phyloP scores from a whole-genome alignment of 2,888 invertebrate species.

The Pegoplata infirma region DNA sequence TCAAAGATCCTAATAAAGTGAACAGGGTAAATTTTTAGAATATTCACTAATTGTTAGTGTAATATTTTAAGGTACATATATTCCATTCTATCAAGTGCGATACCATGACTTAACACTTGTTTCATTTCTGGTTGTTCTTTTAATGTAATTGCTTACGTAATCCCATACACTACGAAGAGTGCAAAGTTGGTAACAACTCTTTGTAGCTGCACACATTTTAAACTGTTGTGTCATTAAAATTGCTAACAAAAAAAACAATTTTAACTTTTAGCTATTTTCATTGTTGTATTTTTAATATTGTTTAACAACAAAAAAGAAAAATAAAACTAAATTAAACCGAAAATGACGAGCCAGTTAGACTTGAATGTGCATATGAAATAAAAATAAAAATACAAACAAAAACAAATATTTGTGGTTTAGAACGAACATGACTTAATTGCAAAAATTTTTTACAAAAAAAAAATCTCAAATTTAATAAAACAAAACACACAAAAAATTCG shows the following conservation, averaged over 20 bases:
- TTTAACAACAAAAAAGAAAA: background rate
- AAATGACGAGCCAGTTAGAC: conserved; percentile 51
- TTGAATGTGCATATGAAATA: conserved; percentile 54
- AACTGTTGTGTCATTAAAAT: conserved; percentile 29
- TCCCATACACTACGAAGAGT: conserved; percentile 21
- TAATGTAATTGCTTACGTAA: conserved; percentile 40
- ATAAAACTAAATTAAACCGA: conserved; percentile 14
- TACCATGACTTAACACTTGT: too few relatives aligned
- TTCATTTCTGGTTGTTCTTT: conserved; percentile 6
- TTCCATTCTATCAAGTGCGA: too few relatives aligned
- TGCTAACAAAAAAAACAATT: conserved; percentile 46
- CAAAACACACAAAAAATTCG: background rate
- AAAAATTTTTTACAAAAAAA: conserved; percentile 12
- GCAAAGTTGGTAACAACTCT: conserved; percentile 41
- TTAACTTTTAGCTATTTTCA: background rate
- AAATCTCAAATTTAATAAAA: background rate
- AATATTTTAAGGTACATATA: too few relatives aligned
- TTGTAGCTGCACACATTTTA: background rate
- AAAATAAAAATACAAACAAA: background rate
- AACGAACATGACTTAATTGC: conserved; percentile 59
- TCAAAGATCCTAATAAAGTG: too few relatives aligned
- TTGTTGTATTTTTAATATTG: conserved; percentile 1
- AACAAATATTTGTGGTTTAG: conserved; percentile 60
- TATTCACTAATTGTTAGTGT: too few relatives aligned
- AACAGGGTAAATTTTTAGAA: too few relatives aligned